Evolutionary conservation across 92 coral and sea anemone genomes (phyloP), one percentile per base, ranked within the genome.

Genomic region (Phymanthus crucifer): DNA sequence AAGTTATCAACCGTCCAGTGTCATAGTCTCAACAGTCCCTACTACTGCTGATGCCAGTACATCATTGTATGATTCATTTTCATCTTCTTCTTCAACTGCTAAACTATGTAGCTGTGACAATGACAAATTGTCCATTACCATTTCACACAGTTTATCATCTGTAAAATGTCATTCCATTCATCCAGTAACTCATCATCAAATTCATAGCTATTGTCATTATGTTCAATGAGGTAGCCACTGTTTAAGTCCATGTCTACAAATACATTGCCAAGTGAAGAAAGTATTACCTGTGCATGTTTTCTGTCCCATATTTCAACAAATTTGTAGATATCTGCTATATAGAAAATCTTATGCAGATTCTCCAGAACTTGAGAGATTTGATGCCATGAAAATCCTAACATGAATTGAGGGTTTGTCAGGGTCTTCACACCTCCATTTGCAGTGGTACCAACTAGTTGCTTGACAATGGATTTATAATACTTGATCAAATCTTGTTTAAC

Each of bases 271-370:
- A 89, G 24, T 3, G 82, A 33, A 4, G 83, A 73, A 2, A 90
- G 18, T 27, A 83, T 83, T 66, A 77, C 82, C 35, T 61, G 57
- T 47, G 88, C 90, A 89, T 89, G 93, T 26, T 74, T 33, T 83
- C 31, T 76, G 79, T 89, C 90, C 93, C 93, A 89, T 32, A 81
- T 78, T 65, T 89, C 93, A 10, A 89, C 88, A 18, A 32, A 26
- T 10, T 83, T 71, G 40, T 61, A 83, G 64, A 90, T 57, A 80
- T 87, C 91, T 48, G 84, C 64, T 17, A 86, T 24, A 23, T 86
- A 57, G 68, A 87, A 90, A 37, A 90, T 64, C 66, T 48, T 43
- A 0, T 52, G 52, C 45, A 84, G 23, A 70, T 88, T 79, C 2
- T 84, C 80, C 29, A 65, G 3, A 31, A 80, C 88, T 83, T 90